phyloP scores from a whole-genome alignment of 2,888 invertebrate genomes.

The Shargacucullia verbasci region DNA sequence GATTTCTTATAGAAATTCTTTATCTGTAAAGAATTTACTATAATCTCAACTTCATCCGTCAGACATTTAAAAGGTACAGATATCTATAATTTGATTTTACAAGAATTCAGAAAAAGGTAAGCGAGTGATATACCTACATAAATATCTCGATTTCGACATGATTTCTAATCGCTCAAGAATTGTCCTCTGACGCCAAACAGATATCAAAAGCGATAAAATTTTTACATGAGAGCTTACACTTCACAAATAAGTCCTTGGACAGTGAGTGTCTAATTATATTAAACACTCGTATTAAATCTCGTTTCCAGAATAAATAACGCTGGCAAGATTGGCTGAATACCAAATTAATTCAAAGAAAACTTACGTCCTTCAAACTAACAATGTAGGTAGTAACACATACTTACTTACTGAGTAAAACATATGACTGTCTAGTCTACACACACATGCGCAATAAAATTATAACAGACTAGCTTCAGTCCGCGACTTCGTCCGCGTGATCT shows the following conservation, averaged over 20 bases:
- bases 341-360: conserved; percentile 9
- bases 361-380: neutral
- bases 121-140: too few species aligned
- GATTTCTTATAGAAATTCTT: too few species aligned
- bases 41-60: too few species aligned
- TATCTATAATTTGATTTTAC: too few species aligned
- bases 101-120: too few species aligned
- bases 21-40: too few species aligned
- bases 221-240: conserved; percentile 5
- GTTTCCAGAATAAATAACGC: conserved; percentile 15
- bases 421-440: too few species aligned
- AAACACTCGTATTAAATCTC: conserved; percentile 14
- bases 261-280: conserved; percentile 32
- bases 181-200: neutral
- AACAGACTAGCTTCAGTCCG: too few species aligned
- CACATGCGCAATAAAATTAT: conserved; percentile 2
- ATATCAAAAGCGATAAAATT: conserved; percentile 11
- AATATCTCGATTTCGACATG: too few species aligned
- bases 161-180: too few species aligned
- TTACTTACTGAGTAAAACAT: neutral
- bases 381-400: neutral
- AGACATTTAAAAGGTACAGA: too few species aligned
- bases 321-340: conserved; percentile 9
- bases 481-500: too few species aligned
- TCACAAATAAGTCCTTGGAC: conserved; percentile 16